Evolutionary conservation across 1,140 invertebrate species (phyloP).

Genomic region (Pantala flavescens): DNA sequence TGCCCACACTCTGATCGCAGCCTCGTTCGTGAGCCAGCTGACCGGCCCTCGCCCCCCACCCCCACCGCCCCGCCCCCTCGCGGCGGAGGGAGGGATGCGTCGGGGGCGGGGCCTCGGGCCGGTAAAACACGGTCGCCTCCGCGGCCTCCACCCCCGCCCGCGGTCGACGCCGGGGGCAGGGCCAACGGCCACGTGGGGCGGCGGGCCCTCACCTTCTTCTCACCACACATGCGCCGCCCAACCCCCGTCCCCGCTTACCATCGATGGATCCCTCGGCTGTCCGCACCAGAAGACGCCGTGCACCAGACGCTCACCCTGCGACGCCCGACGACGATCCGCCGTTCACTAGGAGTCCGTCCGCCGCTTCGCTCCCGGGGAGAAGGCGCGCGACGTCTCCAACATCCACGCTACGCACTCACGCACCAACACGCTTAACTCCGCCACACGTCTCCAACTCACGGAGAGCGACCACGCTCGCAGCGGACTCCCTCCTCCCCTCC

Average conservation of each 20-base stretch:
- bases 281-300: background rate
- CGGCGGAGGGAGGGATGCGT: background rate
- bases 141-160: background rate
- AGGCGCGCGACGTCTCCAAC: background rate
- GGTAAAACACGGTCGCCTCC: background rate
- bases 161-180: background rate
- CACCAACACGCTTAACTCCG: background rate
- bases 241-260: background rate
- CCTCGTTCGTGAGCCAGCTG: background rate
- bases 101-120: background rate
- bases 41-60: background rate
- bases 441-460: background rate
- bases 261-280: background rate
- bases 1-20: background rate
- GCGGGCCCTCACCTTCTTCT: background rate
- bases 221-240: background rate
- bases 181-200: constrained; percentile 3
- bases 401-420: background rate
- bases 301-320: background rate
- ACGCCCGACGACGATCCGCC: background rate
- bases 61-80: background rate
- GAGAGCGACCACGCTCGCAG: no score
- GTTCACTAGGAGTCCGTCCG: background rate
- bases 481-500: no score
- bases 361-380: background rate